These are phyloP conservation scores for Drosophila acutilabella DNA, from an alignment of 2,888 invertebrate species.

Conservation along the genomic window DNA sequence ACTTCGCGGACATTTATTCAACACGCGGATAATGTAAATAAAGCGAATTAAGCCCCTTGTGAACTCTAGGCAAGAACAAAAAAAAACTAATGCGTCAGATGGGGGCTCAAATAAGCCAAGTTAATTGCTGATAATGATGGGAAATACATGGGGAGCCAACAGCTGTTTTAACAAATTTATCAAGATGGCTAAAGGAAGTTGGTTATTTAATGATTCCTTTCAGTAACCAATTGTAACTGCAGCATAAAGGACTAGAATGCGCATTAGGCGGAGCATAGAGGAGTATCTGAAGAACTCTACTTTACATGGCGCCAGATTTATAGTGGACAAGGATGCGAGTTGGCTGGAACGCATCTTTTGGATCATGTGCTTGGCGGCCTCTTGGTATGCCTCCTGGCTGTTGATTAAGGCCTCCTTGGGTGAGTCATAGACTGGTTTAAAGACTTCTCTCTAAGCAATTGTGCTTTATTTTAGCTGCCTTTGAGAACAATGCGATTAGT, in stretches of 20 bases:
- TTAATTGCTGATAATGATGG: slow-evolving; percentile 39
- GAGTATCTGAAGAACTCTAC: slow-evolving; percentile 89
- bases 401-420: slow-evolving; percentile 88
- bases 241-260: slow-evolving; percentile 50
- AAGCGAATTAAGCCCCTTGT: slow-evolving; percentile 1
- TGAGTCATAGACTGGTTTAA: slow-evolving; percentile 31
- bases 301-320: slow-evolving; percentile 90
- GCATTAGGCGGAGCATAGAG: slow-evolving; percentile 84
- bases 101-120: slow-evolving; percentile 4
- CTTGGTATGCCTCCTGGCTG: slow-evolving; percentile 89
- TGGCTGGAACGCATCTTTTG: slow-evolving; percentile 89
- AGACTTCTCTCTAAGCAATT: not conserved
- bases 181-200: slow-evolving; percentile 29
- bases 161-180: slow-evolving; percentile 36
- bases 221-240: slow-evolving; percentile 30
- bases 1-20: slow-evolving; percentile 1
- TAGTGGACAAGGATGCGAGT: slow-evolving; percentile 88
- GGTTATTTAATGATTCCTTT: slow-evolving; percentile 1
- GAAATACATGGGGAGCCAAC: slow-evolving; percentile 30
- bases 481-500: slow-evolving; percentile 89
- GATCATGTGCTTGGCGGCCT: slow-evolving; percentile 87
- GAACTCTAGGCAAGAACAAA: slow-evolving; percentile 32
- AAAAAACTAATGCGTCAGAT: slow-evolving; percentile 25
- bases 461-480: slow-evolving; percentile 84
- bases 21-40: slow-evolving; percentile 6